Evolutionary conservation across 2,113 vertebrate genomes (phyloP).

Genomic region (Oncorhynchus tshawytscha): DNA sequence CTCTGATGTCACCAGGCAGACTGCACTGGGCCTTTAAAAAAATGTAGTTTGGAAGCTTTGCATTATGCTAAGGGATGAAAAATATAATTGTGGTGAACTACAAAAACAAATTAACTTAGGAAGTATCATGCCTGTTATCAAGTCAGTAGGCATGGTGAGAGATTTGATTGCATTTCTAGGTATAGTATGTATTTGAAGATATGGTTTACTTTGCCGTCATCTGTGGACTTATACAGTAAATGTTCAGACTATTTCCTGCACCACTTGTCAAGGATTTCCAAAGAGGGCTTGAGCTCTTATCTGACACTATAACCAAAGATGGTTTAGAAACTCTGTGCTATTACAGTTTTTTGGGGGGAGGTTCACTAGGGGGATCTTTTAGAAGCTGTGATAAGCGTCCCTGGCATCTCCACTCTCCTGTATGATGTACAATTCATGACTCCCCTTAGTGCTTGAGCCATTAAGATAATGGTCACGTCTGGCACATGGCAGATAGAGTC

Average conservation of each 20-base stretch:
- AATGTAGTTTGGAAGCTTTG: too few species aligned
- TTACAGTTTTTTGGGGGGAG: not conserved
- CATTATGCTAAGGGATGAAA: too few species aligned
- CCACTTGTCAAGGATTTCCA: slow-evolving; percentile 40
- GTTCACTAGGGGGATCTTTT: slow-evolving; percentile 38
- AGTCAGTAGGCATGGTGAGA: too few species aligned
- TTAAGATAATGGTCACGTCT: not conserved
- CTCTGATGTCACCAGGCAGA: too few species aligned
- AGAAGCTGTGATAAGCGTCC: slow-evolving; percentile 32
- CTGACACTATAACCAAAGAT: too few species aligned
- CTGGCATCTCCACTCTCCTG: slow-evolving; percentile 31
- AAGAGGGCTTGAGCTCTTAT: slow-evolving; percentile 23
- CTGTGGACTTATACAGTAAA: not conserved
- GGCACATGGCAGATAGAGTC: not conserved
- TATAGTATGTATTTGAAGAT: not conserved
- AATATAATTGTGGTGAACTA: too few species aligned
- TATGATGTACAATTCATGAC: not conserved
- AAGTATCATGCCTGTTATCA: too few species aligned
- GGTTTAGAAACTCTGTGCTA: too few species aligned
- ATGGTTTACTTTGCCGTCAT: not conserved
- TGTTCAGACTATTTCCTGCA: slow-evolving; percentile 9
- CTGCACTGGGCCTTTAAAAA: too few species aligned
- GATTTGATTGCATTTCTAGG: too few species aligned
- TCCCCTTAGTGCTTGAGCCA: not conserved
- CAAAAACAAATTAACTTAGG: too few species aligned